Percentiles rank a stretch among this genome's conserved stretches.
Evolutionary conservation across 1,140 invertebrate genomes (phyloP).

Genomic region (Lineus longissimus): DNA sequence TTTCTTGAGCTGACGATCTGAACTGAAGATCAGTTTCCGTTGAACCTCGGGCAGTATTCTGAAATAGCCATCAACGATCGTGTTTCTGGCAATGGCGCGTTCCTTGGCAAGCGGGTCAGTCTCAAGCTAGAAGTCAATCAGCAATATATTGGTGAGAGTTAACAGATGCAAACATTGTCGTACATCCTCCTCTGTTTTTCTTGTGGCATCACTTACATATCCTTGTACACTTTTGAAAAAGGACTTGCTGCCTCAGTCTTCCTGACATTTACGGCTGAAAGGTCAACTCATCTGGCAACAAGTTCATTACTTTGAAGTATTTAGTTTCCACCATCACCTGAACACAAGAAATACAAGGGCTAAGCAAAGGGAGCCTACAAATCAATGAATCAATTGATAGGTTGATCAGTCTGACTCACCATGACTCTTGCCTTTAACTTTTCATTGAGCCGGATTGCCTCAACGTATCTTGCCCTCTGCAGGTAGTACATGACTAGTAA

Average conservation of each 20-base stretch:
- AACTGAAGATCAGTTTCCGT: conserved; percentile 33
- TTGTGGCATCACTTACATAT: too few species aligned
- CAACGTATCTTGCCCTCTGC: conserved; percentile 49
- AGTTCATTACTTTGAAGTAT: too few species aligned
- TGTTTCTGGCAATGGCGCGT: conserved; percentile 44
- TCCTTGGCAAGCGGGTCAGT: conserved; percentile 28
- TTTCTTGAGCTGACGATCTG: conserved; percentile 23
- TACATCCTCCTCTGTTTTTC: too few species aligned
- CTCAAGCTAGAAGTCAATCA: conserved; percentile 25
- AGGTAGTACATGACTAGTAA: conserved; percentile 57
- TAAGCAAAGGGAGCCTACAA: not conserved
- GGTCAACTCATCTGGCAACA: too few species aligned
- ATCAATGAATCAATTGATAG: not conserved
- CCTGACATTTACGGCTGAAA: too few species aligned
- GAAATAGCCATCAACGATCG: conserved; percentile 49
- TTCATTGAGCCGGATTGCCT: conserved; percentile 50
- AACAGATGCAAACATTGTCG: too few species aligned
- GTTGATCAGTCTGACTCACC: conserved; percentile 20
- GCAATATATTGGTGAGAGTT: not conserved
- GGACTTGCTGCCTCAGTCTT: too few species aligned
- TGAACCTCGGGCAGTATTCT: conserved; percentile 42
- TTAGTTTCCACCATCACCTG: too few species aligned
- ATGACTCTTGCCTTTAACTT: conserved; percentile 39
- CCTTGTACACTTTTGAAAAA: too few species aligned
- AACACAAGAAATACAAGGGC: too few species aligned